Percentiles rank a stretch among this genome's conserved stretches.
These are phyloP conservation scores for Psilopogon haemacephalus DNA, from an alignment of 2,113 vertebrate species.

Conservation along the genomic window DNA sequence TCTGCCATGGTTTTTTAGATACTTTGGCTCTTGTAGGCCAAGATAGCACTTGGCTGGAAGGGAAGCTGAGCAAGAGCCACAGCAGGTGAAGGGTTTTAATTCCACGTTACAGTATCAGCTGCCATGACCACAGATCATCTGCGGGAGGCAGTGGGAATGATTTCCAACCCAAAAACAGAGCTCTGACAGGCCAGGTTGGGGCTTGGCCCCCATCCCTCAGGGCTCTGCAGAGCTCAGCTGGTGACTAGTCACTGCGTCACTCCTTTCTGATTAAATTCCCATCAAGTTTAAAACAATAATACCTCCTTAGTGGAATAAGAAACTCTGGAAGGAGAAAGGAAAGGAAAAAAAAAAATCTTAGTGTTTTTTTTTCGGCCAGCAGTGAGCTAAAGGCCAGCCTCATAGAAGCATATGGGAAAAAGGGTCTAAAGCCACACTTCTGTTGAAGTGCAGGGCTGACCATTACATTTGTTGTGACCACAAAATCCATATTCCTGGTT, in stretches of 20 bases:
- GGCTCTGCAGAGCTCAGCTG: constrained; percentile 42
- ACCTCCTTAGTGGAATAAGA: background rate
- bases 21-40: background rate
- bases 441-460: background rate
- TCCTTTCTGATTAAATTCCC: constrained; percentile 60
- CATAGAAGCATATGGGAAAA: background rate
- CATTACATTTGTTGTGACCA: background rate
- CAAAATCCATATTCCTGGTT: background rate
- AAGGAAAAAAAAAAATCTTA: background rate
- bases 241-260: constrained; percentile 38
- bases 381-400: background rate
- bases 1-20: constrained; percentile 4
- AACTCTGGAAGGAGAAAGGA: constrained; percentile 26
- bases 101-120: constrained; percentile 54
- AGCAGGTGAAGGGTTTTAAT: constrained; percentile 67
- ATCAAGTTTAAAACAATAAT: constrained; percentile 43
- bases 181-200: constrained; percentile 24
- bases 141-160: constrained; percentile 21
- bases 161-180: constrained; percentile 50
- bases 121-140: constrained; percentile 20
- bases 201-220: constrained; percentile 17
- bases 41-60: background rate
- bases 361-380: background rate
- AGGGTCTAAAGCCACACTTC: background rate
- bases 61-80: background rate